Evolutionary conservation across 1,140 invertebrate genomes (phyloP).

Genomic region (Zaprionus ornatus): DNA sequence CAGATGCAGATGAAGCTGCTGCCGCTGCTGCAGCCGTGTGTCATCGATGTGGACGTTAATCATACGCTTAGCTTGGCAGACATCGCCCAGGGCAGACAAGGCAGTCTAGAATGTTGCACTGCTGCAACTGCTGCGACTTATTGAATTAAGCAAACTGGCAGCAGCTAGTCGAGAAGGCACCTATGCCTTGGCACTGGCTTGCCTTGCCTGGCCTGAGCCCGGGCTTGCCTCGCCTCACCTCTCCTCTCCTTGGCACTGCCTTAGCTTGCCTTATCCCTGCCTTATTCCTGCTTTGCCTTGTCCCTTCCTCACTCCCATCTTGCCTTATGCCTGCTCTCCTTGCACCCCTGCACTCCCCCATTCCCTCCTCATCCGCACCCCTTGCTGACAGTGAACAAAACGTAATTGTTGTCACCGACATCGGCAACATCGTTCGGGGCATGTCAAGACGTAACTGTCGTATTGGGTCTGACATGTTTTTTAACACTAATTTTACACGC

Average conservation of each 20-base stretch:
- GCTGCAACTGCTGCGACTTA: conserved; percentile 30
- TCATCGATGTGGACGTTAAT: conserved; percentile 81
- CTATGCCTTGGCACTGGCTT: too few relatives aligned
- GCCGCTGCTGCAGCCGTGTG: conserved; percentile 45
- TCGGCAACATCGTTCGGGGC: conserved; percentile 46
- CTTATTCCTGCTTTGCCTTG: not conserved
- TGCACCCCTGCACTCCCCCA: too few relatives aligned
- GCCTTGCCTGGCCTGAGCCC: not conserved
- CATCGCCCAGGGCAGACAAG: conserved; percentile 62
- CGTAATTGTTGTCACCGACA: conserved; percentile 66
- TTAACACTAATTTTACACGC: conserved; percentile 82
- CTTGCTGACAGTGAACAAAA: conserved; percentile 56
- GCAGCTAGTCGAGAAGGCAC: not conserved
- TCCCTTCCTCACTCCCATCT: too few relatives aligned
- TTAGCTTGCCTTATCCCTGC: too few relatives aligned
- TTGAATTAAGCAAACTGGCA: conserved; percentile 61
- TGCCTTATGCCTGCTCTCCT: too few relatives aligned
- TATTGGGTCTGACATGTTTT: conserved; percentile 80
- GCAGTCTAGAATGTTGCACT: not conserved
- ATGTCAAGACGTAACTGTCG: conserved; percentile 79
- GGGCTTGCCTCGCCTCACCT: too few relatives aligned
- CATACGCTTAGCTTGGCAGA: conserved; percentile 77
- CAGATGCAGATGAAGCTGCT: not conserved
- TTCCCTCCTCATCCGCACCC: not conserved
- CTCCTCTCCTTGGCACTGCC: too few relatives aligned